Evolutionary conservation across 2,797 vertebrate genomes (phyloP), one percentile per base, ranked within the genome.

Genomic region (Margarornis squamiger): DNA sequence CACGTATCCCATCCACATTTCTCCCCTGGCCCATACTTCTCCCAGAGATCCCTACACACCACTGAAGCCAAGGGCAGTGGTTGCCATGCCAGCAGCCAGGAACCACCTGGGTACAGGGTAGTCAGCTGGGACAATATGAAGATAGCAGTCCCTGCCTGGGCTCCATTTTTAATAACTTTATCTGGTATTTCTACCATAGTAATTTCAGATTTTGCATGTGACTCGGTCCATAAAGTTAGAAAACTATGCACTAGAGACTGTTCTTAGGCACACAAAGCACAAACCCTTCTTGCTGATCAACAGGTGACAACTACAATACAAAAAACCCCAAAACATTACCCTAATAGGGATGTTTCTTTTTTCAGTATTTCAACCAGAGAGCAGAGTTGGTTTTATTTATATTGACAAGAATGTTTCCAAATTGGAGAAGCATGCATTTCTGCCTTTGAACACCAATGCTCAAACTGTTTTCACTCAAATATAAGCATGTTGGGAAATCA

Each of bases 401-500:
- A 55, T 26, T 27, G 23, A 86, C 48, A 78, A 76, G 58, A 92
- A 70, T 5, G 4, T 71, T 94, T 92, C 66, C 67, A 75, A 70
- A 79, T 24, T 63, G 20, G 49, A 49, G 45, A 90, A 92, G 65
- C 10, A 1, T 46, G 41, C n/a, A 27, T 65, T 95, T 86, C 74
- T 92, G 75, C 68, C 74, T 79, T 76, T 92, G 82, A 79, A 79
- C 32, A 74, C 63, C 52, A 36, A 36, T 12, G 39, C 38, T 52
- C 63, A 48, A 94, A 90, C 55, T 66, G 24, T 52, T 92, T 84
- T 63, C 77, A 91, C 39, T 80, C 43, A 66, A 75, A 79, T 46
- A 61, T 12, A 78, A 93, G 55, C 59, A 88, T 51, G 71, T 26
- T 66, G 48, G 58, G 71, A 93, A 81, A 92, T 84, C 86, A 92